Conservation (phyloP, 1,140 invertebrate genomes). For the Tetragonula clypearis region DNA sequence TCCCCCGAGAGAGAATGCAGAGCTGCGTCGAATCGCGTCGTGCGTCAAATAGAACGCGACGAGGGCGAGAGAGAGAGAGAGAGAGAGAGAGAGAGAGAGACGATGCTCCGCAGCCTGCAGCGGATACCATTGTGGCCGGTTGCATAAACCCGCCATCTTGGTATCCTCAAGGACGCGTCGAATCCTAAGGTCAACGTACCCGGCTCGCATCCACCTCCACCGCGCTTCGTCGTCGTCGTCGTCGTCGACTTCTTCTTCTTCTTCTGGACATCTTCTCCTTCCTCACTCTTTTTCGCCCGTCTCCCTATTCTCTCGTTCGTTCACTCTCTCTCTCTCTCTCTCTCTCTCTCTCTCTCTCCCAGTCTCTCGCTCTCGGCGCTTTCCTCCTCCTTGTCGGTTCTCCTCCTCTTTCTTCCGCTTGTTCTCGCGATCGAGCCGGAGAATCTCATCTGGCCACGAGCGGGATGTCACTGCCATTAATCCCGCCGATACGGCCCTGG, state of each 20-base stretch:
- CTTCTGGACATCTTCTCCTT: slow-evolving; percentile 42
- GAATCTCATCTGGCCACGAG: slow-evolving; percentile 72
- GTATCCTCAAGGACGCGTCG: slow-evolving; percentile 79
- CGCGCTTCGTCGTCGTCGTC: slow-evolving; percentile 56
- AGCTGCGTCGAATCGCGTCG: slow-evolving; percentile 68
- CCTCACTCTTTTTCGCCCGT: slow-evolving; percentile 44
- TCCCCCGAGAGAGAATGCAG: slow-evolving; percentile 62
- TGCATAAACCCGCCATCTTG: slow-evolving; percentile 79
- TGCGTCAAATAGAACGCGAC: slow-evolving; percentile 71
- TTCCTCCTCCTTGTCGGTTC: slow-evolving; percentile 20
- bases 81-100: slow-evolving; percentile 41
- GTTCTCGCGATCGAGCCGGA: slow-evolving; percentile 53
- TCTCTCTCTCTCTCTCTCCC: slow-evolving; percentile 31
- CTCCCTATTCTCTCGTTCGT: slow-evolving; percentile 4
- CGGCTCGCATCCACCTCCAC: slow-evolving; percentile 64
- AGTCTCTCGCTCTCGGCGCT: slow-evolving; percentile 5
- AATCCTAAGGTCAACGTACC: slow-evolving; percentile 79
- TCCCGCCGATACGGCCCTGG: slow-evolving; percentile 70
- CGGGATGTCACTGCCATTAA: slow-evolving; percentile 78
- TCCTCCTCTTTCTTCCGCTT: slow-evolving; percentile 40
- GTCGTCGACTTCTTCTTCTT: slow-evolving; percentile 21
- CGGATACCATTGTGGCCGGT: slow-evolving; percentile 76
- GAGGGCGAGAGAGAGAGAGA: slow-evolving; percentile 40
- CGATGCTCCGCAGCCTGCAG: slow-evolving; percentile 32
- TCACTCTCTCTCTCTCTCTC: slow-evolving; percentile 26